These are phyloP conservation scores for Emydoidea blandingii DNA, from an alignment of 2,797 vertebrate species.

Conservation along the genomic window DNA sequence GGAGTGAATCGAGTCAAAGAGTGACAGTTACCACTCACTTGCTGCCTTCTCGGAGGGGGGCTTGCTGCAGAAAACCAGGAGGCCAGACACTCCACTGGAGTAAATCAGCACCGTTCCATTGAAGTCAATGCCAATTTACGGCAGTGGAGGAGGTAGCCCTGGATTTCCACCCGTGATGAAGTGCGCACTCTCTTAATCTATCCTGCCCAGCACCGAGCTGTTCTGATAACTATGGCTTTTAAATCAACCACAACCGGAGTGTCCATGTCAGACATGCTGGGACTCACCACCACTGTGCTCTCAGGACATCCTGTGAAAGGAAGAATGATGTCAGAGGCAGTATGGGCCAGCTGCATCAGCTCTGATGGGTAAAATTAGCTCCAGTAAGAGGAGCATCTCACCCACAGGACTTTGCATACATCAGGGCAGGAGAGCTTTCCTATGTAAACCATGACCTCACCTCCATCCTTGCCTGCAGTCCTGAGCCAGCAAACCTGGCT, in stretches of 20 bases:
- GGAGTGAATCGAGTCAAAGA: background rate
- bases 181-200: background rate
- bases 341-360: background rate
- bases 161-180: background rate
- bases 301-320: background rate
- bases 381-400: background rate
- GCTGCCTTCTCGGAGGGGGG: background rate
- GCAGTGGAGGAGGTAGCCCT: background rate
- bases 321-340: constrained; percentile 35
- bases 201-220: rapidly evolving
- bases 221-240: background rate
- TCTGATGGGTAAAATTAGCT: constrained; percentile 55
- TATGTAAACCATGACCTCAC: rapidly evolving
- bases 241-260: rapidly evolving
- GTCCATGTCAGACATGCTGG: background rate
- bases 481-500: constrained; percentile 6
- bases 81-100: background rate
- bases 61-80: background rate
- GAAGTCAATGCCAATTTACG: rapidly evolving
- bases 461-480: background rate
- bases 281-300: background rate
- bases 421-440: background rate
- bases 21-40: rapidly evolving
- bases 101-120: background rate
- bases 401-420: rapidly evolving